These are phyloP conservation scores for Ctenochaetus hawaiiensis DNA, from an alignment of 2,797 vertebrate genomes.

Conservation along the genomic window DNA sequence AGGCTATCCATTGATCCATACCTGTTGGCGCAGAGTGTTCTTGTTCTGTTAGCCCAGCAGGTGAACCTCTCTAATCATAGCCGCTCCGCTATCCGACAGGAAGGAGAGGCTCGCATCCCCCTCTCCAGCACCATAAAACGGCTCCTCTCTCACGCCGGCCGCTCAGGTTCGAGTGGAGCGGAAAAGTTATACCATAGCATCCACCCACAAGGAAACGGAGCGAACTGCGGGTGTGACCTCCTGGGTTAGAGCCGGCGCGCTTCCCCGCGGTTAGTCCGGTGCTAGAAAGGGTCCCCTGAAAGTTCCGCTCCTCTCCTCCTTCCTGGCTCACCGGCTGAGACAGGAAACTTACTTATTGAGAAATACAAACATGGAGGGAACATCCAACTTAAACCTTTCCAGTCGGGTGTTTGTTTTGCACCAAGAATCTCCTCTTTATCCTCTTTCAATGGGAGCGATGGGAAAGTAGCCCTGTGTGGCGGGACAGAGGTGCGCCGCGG, in stretches of 20 bases:
- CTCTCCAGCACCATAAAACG: slow-evolving; percentile 63
- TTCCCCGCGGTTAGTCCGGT: slow-evolving; percentile 44
- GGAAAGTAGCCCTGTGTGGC: slow-evolving; percentile 46
- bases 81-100: slow-evolving; percentile 75
- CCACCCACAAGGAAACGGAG: slow-evolving; percentile 50
- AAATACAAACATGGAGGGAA: slow-evolving; percentile 35
- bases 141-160: slow-evolving; percentile 62
- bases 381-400: slow-evolving; percentile 37
- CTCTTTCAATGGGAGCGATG: not conserved
- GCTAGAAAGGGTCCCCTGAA: slow-evolving; percentile 54
- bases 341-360: slow-evolving; percentile 69
- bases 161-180: slow-evolving; percentile 56
- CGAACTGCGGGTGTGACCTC: slow-evolving; percentile 45
- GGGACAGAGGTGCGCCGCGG: slow-evolving; percentile 73
- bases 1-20: slow-evolving; percentile 53
- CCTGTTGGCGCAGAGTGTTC: slow-evolving; percentile 85
- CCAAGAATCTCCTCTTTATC: slow-evolving; percentile 33
- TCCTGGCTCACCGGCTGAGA: slow-evolving; percentile 36
- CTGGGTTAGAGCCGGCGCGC: slow-evolving; percentile 31
- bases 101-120: slow-evolving; percentile 73
- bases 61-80: slow-evolving; percentile 80
- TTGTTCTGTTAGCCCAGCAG: slow-evolving; percentile 76
- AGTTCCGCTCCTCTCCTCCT: slow-evolving; percentile 68
- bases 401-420: not conserved
- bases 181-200: slow-evolving; percentile 76